phyloP scores from a whole-genome alignment of 2,113 vertebrate genomes.

The Grallaria varia region DNA sequence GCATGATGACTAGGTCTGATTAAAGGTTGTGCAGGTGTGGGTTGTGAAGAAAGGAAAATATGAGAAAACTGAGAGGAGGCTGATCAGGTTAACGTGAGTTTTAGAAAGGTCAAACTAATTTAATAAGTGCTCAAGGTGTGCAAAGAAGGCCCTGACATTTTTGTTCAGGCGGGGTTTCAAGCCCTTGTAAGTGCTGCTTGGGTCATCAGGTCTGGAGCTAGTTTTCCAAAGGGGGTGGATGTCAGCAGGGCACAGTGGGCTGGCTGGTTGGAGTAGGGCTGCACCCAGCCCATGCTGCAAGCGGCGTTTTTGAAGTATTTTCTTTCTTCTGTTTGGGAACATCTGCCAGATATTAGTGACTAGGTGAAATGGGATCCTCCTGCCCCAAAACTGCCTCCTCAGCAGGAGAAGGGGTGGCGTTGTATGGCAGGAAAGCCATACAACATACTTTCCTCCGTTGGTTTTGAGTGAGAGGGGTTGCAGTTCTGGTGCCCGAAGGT shows the following conservation, averaged over 20 bases:
- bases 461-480: neutral
- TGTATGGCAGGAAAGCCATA: rapidly evolving
- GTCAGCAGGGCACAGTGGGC: neutral
- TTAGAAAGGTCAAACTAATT: neutral
- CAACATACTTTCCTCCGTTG: neutral
- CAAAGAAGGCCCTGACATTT: neutral
- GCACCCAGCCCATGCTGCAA: rapidly evolving
- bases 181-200: neutral
- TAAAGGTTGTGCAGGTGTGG: neutral
- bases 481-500: rapidly evolving
- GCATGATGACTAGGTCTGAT: neutral
- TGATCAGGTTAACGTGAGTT: neutral
- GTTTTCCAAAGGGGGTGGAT: neutral
- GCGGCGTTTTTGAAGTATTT: neutral
- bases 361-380: neutral
- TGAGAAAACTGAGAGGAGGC: neutral
- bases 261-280: neutral
- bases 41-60: neutral
- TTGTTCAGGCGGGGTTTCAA: neutral
- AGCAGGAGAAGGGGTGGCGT: rapidly evolving
- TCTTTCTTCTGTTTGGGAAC: neutral
- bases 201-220: neutral
- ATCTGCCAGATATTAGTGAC: neutral
- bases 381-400: neutral
- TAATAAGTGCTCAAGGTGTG: neutral